Evolutionary conservation across 2,888 invertebrate species (phyloP).

Genomic region (Hymenopus coronatus): DNA sequence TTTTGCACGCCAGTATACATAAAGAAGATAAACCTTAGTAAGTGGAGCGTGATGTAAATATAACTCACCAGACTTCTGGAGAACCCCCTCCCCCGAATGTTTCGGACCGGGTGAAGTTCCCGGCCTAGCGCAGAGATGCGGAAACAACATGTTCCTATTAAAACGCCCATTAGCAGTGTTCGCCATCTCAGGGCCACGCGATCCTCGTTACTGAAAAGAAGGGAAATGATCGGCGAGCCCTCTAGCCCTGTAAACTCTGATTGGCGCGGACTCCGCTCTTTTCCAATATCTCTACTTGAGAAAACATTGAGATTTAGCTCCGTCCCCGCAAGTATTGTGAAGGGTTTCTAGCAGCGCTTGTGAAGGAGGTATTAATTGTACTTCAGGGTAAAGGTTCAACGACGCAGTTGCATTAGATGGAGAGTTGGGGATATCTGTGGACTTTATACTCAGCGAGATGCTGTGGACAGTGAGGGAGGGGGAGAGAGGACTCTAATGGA

Average conservation of each 20-base stretch:
- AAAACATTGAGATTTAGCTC: neutral
- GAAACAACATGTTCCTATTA: neutral
- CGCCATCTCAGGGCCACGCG: neutral
- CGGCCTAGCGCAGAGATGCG: neutral
- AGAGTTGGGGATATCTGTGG: neutral
- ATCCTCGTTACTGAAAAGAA: neutral
- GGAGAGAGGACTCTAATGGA: neutral
- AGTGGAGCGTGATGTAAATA: no score
- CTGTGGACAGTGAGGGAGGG: neutral
- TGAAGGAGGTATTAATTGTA: constrained; percentile 6
- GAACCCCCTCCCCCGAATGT: no score
- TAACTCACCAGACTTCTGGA: no score
- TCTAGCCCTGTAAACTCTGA: neutral
- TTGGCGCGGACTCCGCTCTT: neutral
- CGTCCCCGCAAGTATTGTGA: neutral
- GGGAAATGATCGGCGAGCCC: neutral
- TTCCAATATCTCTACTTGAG: neutral
- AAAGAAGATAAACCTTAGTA: no score
- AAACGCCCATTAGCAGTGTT: neutral
- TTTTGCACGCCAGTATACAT: no score
- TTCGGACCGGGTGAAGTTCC: neutral
- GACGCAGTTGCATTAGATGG: neutral
- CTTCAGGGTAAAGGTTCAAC: neutral
- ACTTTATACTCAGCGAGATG: neutral
- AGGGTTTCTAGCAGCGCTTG: neutral